Conservation (phyloP, 2,113 vertebrate species). For the Calidris pugnax region DNA sequence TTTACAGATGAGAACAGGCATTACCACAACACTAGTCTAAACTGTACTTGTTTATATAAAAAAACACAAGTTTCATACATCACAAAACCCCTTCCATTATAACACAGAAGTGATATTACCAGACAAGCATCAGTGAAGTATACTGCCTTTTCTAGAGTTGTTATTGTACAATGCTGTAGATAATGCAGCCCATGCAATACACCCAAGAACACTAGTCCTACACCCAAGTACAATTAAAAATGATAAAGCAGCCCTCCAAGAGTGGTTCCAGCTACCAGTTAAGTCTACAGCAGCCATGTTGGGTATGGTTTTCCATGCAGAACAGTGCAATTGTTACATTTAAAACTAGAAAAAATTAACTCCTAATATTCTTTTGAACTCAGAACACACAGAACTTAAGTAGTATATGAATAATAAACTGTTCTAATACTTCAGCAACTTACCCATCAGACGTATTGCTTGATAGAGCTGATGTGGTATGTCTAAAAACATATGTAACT, state of each 20-base stretch:
- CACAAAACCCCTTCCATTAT: constrained; percentile 83
- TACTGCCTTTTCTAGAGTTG: constrained; percentile 86
- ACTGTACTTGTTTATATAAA: constrained; percentile 79
- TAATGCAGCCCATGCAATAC: constrained; percentile 91
- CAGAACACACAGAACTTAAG: constrained; percentile 70
- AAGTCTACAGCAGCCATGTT: constrained; percentile 78
- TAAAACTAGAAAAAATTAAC: constrained; percentile 71
- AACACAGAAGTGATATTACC: constrained; percentile 88
- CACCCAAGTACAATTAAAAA: constrained; percentile 78
- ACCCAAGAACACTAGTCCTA: constrained; percentile 89
- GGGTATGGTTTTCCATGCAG: constrained; percentile 81
- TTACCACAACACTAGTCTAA: constrained; percentile 83
- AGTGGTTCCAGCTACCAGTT: constrained; percentile 79
- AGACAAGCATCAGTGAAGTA: constrained; percentile 87
- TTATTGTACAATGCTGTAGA: constrained; percentile 87
- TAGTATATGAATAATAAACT: constrained; percentile 69
- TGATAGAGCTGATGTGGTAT: constrained; percentile 58
- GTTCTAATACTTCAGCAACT: constrained; percentile 69
- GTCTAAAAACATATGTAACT: constrained; percentile 26
- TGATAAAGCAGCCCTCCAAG: constrained; percentile 78
- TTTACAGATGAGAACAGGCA: constrained; percentile 83
- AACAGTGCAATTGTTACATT: constrained; percentile 70
- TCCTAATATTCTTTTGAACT: constrained; percentile 68
- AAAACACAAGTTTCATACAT: constrained; percentile 85
- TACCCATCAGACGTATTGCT: constrained; percentile 58